A percentile compares a stretch with the other conserved stretches of the same genome.
Evolutionary conservation across 2,888 invertebrate genomes (phyloP).

Genomic region (Phortica magna): DNA sequence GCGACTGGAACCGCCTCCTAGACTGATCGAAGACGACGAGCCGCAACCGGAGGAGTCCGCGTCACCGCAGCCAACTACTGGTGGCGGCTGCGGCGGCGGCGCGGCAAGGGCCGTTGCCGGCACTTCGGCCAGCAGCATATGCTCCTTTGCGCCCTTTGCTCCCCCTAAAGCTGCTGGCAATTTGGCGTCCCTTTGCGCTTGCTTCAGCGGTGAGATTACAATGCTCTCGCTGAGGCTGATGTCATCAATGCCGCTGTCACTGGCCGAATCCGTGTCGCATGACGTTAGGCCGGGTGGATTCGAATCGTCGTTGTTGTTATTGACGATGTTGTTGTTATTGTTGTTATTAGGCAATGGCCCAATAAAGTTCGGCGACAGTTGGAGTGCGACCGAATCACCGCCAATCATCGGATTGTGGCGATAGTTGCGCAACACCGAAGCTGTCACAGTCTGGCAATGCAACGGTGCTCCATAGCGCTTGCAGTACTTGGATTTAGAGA

Average conservation of each 20-base stretch:
- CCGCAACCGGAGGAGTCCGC: neutral
- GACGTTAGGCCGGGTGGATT: constrained; percentile 69
- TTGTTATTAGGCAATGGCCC: constrained; percentile 23
- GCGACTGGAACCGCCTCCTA: constrained; percentile 49
- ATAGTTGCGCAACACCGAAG: constrained; percentile 67
- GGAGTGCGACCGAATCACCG: constrained; percentile 63
- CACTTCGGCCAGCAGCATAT: constrained; percentile 12
- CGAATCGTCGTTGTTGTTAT: constrained; percentile 62
- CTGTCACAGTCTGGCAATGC: constrained; percentile 59
- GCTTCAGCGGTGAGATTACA: constrained; percentile 43
- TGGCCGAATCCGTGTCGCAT: constrained; percentile 70
- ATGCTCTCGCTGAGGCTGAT: constrained; percentile 54
- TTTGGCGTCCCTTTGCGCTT: constrained; percentile 26
- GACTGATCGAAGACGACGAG: neutral
- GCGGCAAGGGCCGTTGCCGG: constrained; percentile 32
- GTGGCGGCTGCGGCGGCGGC: constrained; percentile 42
- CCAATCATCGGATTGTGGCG: constrained; percentile 76
- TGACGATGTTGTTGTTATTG: constrained; percentile 26
- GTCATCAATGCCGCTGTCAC: constrained; percentile 75
- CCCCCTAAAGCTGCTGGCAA: neutral
- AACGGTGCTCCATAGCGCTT: constrained; percentile 52
- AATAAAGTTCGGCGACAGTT: constrained; percentile 66
- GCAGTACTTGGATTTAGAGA: constrained; percentile 17
- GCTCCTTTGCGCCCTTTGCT: neutral
- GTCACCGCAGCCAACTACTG: constrained; percentile 23